Conservation (phyloP, 2,113 vertebrate genomes). For the Crotalus horridus region DNA sequence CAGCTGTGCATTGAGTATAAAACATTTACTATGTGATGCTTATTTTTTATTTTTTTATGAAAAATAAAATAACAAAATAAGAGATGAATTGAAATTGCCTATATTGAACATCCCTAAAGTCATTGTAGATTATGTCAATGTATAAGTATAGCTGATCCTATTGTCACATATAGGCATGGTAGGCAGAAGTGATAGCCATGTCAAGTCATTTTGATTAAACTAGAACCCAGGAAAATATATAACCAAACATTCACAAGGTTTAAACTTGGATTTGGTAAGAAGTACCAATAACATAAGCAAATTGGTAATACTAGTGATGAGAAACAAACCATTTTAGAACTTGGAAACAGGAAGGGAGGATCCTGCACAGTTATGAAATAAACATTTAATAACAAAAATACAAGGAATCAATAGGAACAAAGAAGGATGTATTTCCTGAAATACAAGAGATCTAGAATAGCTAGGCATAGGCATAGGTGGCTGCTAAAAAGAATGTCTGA, state of each 20-base stretch:
- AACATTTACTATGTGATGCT: neutral
- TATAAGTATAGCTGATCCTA: neutral
- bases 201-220: neutral
- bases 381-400: neutral
- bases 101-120: neutral
- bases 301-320: neutral
- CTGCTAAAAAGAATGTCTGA: neutral
- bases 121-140: neutral
- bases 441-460: neutral
- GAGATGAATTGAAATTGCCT: neutral
- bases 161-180: neutral
- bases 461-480: neutral
- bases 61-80: neutral
- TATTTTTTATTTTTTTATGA: neutral
- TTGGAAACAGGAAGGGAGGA: neutral
- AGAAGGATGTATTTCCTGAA: neutral
- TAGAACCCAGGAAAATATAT: neutral
- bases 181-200: neutral
- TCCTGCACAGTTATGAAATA: neutral
- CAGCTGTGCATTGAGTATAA: neutral
- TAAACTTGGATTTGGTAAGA: neutral
- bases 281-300: neutral
- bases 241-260: neutral
- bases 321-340: neutral
- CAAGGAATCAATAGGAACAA: neutral